A percentile compares a stretch with the other conserved stretches of the same genome.
These are phyloP conservation scores for Gibbula magus DNA, from an alignment of 2,888 invertebrate species.

Conservation along the genomic window DNA sequence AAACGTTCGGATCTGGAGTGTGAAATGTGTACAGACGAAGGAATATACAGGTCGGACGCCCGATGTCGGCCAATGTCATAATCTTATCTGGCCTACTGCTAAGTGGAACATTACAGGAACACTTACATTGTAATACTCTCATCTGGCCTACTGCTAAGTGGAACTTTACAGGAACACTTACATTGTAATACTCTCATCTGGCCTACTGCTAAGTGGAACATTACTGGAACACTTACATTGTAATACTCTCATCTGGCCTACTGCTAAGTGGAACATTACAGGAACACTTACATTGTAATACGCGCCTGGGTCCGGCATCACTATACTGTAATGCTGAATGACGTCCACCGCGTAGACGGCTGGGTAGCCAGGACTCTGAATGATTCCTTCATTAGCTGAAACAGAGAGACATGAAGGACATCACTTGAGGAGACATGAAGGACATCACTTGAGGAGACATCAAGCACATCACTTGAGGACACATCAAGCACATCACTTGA, in stretches of 20 bases:
- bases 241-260: background rate
- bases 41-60: no score
- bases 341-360: background rate
- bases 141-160: background rate
- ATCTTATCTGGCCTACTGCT: background rate
- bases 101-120: background rate
- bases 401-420: no score
- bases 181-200: no score
- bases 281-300: background rate
- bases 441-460: background rate
- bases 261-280: background rate
- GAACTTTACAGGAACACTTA: background rate
- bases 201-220: background rate
- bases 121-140: background rate
- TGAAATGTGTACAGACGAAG: no score
- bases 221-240: background rate
- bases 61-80: no score
- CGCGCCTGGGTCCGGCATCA: background rate
- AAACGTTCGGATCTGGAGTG: no score
- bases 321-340: background rate
- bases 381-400: background rate
- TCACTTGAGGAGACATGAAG: background rate
- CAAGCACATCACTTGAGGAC: background rate
- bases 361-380: background rate
- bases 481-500: no score